phyloP scores from a whole-genome alignment of 2,888 invertebrate species.

The Ctena decussata region DNA sequence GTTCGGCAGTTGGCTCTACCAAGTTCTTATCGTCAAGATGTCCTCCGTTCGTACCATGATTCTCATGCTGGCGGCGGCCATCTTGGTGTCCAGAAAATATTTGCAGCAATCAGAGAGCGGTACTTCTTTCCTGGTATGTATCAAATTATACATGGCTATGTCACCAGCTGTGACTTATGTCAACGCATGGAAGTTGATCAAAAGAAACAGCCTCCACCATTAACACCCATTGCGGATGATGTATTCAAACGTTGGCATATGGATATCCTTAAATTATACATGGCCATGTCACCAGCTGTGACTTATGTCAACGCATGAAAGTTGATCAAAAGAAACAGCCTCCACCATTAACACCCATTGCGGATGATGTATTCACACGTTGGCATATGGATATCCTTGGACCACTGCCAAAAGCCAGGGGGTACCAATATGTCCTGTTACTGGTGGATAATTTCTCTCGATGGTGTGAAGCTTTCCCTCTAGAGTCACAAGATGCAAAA shows the following conservation, averaged over 20 bases:
- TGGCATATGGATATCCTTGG: no score
- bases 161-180: constrained; percentile 40
- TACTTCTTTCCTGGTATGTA: constrained; percentile 52
- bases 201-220: constrained; percentile 28
- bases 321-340: no score
- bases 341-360: no score
- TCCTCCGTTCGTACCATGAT: constrained; percentile 41
- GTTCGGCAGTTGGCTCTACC: constrained; percentile 54
- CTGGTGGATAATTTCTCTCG: no score
- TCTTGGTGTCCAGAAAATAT: constrained; percentile 35
- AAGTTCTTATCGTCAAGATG: constrained; percentile 19
- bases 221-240: constrained; percentile 10
- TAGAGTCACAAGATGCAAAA: no score
- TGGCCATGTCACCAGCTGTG: no score
- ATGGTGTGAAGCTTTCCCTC: no score
- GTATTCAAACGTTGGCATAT: constrained; percentile 25
- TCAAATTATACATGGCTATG: constrained; percentile 39
- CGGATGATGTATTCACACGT: no score
- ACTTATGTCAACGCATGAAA: no score
- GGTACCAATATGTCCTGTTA: no score
- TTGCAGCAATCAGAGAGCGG: constrained; percentile 23
- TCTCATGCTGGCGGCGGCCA: constrained; percentile 41
- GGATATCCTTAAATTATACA: constrained; percentile 24
- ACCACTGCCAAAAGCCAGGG: no score
- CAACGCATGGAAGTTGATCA: constrained; percentile 32